Evolutionary conservation across 30 jellyfish, hydroid and myxozoan genomes (phyloP).

Genomic region (Hydractinia echinata): DNA sequence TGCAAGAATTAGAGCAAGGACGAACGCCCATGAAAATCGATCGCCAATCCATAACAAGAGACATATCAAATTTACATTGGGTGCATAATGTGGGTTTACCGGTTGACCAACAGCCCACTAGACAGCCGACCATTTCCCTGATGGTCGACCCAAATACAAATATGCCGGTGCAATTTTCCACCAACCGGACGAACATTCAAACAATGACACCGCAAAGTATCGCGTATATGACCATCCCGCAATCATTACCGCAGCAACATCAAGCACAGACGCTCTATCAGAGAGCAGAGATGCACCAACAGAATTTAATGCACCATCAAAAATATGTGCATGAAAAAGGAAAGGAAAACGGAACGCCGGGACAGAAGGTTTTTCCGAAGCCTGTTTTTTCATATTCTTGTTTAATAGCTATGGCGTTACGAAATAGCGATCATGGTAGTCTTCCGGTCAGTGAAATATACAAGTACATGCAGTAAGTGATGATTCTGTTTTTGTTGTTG

Average conservation of each 20-base stretch:
- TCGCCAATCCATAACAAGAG: conserved; percentile 66
- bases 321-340: conserved; percentile 40
- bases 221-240: conserved; percentile 27
- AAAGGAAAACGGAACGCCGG: conserved; percentile 78
- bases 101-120: conserved; percentile 52
- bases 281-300: conserved; percentile 26
- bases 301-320: conserved; percentile 15
- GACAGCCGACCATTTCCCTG: conserved; percentile 61
- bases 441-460: conserved; percentile 97
- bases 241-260: conserved; percentile 30
- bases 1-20: conserved; percentile 35
- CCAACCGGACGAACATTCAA: conserved; percentile 34
- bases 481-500: background rate
- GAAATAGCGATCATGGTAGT: conserved; percentile 88
- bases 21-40: conserved; percentile 82
- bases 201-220: conserved; percentile 34
- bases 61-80: conserved; percentile 80
- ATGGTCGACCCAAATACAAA: conserved; percentile 96
- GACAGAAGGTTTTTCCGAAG: conserved; percentile 79
- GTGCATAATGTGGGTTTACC: conserved; percentile 82
- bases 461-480: conserved; percentile 94
- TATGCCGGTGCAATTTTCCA: conserved; percentile 77
- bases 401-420: conserved; percentile 92
- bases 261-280: conserved; percentile 16
- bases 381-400: conserved; percentile 98